Conservation (phyloP, 2,113 vertebrate species). For the Chamaetylas fuelleborni region DNA sequence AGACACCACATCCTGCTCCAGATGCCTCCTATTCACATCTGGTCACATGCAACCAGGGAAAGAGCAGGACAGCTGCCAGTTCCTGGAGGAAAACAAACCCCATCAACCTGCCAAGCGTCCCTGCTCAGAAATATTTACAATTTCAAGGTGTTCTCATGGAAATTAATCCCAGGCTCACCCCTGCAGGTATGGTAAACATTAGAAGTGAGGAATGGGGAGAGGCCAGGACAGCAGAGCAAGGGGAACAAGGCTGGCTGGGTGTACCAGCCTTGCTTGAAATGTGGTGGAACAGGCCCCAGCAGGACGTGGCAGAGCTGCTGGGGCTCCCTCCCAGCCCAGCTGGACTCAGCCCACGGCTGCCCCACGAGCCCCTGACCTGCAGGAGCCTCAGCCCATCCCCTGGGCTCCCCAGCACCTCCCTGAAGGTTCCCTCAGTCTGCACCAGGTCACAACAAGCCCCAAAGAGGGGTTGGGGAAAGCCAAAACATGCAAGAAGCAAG, state of each 20-base stretch:
- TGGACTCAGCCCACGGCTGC: background rate
- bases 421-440: background rate
- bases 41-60: background rate
- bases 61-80: background rate
- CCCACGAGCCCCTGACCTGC: background rate
- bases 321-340: background rate
- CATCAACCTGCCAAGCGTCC: background rate
- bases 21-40: background rate
- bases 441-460: background rate
- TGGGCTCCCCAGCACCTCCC: background rate
- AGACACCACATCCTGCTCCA: background rate
- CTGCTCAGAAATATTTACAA: background rate
- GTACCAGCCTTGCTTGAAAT: background rate
- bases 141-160: background rate
- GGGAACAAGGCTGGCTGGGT: background rate
- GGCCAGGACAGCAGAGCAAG: background rate
- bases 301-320: background rate
- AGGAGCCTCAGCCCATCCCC: background rate
- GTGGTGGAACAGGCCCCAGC: constrained; percentile 17
- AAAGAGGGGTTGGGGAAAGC: background rate
- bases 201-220: constrained; percentile 12
- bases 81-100: background rate
- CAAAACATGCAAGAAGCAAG: background rate
- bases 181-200: constrained; percentile 23
- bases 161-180: constrained; percentile 24